These are phyloP conservation scores for Prolemur simus DNA, from an alignment of 2,113 vertebrate genomes.

Conservation along the genomic window DNA sequence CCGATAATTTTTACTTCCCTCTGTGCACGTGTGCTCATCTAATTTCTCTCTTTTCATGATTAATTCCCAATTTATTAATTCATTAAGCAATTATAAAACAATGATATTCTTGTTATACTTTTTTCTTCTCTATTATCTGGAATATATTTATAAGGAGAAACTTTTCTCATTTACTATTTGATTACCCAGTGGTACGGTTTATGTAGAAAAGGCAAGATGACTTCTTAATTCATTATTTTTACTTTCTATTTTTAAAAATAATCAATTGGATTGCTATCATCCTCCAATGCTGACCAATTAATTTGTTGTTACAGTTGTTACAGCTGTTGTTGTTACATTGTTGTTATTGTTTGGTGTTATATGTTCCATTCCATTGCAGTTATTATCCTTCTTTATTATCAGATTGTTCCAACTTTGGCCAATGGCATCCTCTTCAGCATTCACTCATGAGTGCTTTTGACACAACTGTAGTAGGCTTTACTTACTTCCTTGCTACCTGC, in stretches of 20 bases:
- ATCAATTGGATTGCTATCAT: background rate
- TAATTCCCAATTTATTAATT: background rate
- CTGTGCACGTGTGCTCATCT: background rate
- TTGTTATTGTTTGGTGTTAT: background rate
- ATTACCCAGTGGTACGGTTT: background rate
- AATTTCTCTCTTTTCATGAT: background rate
- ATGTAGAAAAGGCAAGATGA: background rate
- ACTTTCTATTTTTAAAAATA: slow-evolving; percentile 1
- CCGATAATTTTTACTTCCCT: no score
- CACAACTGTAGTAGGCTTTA: background rate
- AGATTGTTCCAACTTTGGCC: background rate
- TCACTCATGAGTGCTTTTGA: background rate
- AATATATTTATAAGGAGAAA: background rate
- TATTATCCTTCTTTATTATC: background rate
- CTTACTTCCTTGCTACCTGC: background rate
- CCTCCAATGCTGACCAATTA: background rate
- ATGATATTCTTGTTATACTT: background rate
- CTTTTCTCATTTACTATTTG: no score
- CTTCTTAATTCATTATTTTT: background rate
- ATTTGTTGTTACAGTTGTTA: background rate
- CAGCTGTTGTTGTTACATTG: background rate
- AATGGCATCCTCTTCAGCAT: background rate
- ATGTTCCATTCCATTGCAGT: background rate
- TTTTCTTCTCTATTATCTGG: background rate
- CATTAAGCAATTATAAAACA: background rate